Evolutionary conservation across 2,113 vertebrate genomes (phyloP).

Genomic region (Albula glossodonta): DNA sequence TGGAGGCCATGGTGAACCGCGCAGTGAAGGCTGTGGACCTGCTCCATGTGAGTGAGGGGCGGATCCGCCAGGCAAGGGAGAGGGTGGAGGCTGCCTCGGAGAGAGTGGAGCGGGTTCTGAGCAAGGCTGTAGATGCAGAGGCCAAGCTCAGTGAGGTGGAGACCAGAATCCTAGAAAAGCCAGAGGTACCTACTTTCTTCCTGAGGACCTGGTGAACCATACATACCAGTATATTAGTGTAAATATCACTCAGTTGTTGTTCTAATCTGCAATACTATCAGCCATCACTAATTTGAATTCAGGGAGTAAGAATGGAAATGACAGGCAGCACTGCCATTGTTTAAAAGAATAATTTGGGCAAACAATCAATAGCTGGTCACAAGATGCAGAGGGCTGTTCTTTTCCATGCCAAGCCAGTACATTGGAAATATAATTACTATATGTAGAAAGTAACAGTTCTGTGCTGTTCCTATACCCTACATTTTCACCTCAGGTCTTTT

Average conservation of each 20-base stretch:
- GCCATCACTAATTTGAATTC: background rate
- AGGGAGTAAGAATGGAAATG: background rate
- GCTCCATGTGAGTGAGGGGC: slow-evolving; percentile 58
- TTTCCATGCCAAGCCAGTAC: background rate
- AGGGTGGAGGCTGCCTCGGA: slow-evolving; percentile 61
- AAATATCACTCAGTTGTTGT: background rate
- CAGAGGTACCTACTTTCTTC: slow-evolving; percentile 45
- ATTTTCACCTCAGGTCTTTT: background rate
- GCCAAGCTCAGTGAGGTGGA: slow-evolving; percentile 52
- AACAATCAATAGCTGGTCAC: background rate
- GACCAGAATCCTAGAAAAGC: slow-evolving; percentile 32
- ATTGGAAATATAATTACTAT: background rate
- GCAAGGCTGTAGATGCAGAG: slow-evolving; percentile 42
- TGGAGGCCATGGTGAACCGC: slow-evolving; percentile 56
- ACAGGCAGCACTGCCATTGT: background rate
- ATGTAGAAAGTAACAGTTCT: background rate
- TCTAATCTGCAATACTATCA: background rate
- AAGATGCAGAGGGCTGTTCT: background rate
- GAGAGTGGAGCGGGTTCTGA: slow-evolving; percentile 59
- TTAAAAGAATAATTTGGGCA: background rate
- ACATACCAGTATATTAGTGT: background rate
- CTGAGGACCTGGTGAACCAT: background rate
- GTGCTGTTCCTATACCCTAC: background rate
- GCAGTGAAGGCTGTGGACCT: slow-evolving; percentile 54
- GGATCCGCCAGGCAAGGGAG: slow-evolving; percentile 54